These are phyloP conservation scores for Endotricha flammealis DNA, from an alignment of 2,888 invertebrate genomes.

Conservation along the genomic window DNA sequence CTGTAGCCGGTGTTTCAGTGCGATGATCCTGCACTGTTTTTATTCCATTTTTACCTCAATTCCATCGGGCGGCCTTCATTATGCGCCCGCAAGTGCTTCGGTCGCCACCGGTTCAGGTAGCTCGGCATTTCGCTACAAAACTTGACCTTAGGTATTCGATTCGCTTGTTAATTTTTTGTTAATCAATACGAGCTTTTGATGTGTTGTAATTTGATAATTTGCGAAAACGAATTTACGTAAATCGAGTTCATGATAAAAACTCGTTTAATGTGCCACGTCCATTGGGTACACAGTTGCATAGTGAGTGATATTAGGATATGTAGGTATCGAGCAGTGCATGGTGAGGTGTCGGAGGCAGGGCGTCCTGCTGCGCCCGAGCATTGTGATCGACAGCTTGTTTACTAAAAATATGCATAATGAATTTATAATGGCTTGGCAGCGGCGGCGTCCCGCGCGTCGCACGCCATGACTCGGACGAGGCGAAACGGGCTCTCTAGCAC, in stretches of 20 bases:
- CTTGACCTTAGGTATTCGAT: conserved; percentile 73
- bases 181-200: conserved; percentile 65
- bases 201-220: conserved; percentile 69
- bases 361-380: conserved; percentile 64
- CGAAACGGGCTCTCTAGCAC: conserved; percentile 20
- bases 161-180: conserved; percentile 65
- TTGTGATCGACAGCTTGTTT: conserved; percentile 79
- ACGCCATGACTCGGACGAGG: conserved; percentile 32
- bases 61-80: conserved; percentile 68
- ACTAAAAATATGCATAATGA: conserved; percentile 79
- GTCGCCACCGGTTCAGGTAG: conserved; percentile 69
- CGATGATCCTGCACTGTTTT: conserved; percentile 67
- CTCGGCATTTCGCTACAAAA: conserved; percentile 58
- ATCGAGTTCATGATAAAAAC: conserved; percentile 48
- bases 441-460: conserved; percentile 38
- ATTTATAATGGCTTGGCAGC: conserved; percentile 66
- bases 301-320: conserved; percentile 45
- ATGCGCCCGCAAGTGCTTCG: conserved; percentile 62
- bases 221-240: conserved; percentile 55
- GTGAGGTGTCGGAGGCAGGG: conserved; percentile 62
- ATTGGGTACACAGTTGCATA: conserved; percentile 33
- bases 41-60: conserved; percentile 64
- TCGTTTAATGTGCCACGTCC: conserved; percentile 41
- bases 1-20: conserved; percentile 60
- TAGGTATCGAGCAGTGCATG: conserved; percentile 39